phyloP scores from a whole-genome alignment of 2,888 invertebrate genomes.

The Drosophila subsilvestris region DNA sequence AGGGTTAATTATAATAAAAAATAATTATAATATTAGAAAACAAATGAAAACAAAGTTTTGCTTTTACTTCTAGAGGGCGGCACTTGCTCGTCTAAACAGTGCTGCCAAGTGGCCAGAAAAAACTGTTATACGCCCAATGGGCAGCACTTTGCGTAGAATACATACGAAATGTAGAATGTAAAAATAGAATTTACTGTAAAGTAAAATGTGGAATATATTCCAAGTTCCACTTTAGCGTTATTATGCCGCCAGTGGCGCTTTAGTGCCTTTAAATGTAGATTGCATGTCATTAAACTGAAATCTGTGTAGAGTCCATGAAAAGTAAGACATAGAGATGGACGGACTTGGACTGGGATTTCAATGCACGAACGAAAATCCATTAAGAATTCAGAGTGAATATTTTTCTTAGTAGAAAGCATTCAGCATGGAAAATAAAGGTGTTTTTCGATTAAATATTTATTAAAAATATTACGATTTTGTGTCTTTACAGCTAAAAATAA shows the following conservation, averaged over 20 bases:
- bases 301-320: neutral
- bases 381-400: neutral
- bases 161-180: too few relatives aligned
- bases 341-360: neutral
- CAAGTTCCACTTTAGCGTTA: neutral
- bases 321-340: neutral
- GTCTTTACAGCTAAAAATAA: constrained; percentile 49
- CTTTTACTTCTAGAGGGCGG: too few relatives aligned
- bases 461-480: constrained; percentile 61
- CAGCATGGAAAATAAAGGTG: neutral
- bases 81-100: too few relatives aligned
- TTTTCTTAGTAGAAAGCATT: neutral
- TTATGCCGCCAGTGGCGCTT: neutral
- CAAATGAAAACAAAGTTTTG: too few relatives aligned
- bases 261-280: neutral
- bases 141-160: too few relatives aligned
- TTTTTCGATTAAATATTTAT: constrained; percentile 55
- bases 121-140: too few relatives aligned
- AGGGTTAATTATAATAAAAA: too few relatives aligned
- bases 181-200: neutral
- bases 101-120: too few relatives aligned
- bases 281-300: neutral
- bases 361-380: neutral
- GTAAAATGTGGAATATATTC: neutral
- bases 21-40: too few relatives aligned